Conservation (phyloP, 2,888 invertebrate genomes). For the Phymatocera aterrima region DNA sequence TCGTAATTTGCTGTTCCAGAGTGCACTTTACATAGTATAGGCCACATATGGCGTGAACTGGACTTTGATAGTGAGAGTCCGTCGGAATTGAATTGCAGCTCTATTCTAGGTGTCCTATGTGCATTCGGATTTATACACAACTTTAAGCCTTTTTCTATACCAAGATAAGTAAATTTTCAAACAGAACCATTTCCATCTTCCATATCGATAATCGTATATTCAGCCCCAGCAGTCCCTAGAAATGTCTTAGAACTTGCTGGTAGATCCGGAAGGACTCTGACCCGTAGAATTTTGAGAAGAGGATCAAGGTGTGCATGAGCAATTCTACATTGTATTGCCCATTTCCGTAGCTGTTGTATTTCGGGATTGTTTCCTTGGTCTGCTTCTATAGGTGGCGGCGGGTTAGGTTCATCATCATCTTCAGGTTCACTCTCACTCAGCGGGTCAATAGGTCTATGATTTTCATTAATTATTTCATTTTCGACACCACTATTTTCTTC, state of each 20-base stretch:
- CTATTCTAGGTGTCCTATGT: background rate
- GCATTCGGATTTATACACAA: slow-evolving; percentile 17
- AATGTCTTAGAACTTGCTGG: slow-evolving; percentile 49
- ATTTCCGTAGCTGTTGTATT: background rate
- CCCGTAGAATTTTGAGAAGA: slow-evolving; percentile 45
- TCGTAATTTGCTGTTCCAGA: background rate
- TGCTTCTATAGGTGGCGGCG: background rate
- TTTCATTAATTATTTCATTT: background rate
- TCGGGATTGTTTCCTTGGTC: background rate
- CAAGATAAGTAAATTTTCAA: slow-evolving; percentile 44
- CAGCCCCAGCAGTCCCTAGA: slow-evolving; percentile 25
- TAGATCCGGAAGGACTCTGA: slow-evolving; percentile 43
- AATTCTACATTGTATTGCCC: slow-evolving; percentile 11
- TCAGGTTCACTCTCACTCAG: background rate
- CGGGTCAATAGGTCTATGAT: background rate
- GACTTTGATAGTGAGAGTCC: slow-evolving; percentile 17
- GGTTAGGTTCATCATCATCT: background rate
- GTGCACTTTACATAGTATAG: slow-evolving; percentile 13
- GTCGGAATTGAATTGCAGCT: slow-evolving; percentile 24
- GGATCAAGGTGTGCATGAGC: slow-evolving; percentile 31
- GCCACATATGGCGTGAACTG: slow-evolving; percentile 14
- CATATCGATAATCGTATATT: slow-evolving; percentile 40
- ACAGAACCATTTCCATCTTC: slow-evolving; percentile 17
- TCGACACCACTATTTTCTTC: background rate
- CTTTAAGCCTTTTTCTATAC: slow-evolving; percentile 25